Base-by-base conservation (phyloP, 37 sponge, comb jelly and placozoan genomes). In the Aplysina aerophoba region DNA sequence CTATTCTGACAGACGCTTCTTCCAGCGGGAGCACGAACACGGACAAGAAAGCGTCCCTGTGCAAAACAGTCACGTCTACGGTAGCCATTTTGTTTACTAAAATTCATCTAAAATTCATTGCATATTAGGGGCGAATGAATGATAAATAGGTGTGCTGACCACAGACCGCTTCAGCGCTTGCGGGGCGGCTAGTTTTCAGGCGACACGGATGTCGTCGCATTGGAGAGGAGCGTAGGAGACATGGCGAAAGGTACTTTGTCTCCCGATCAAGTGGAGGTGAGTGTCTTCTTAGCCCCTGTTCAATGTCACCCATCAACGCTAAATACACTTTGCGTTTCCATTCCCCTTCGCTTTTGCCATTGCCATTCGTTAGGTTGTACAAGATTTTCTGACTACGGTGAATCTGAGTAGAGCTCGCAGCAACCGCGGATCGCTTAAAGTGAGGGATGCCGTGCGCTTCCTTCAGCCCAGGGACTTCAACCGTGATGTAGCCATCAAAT, bases 301-400 rank as follows among this genome's bases (percentile, higher is more conserved):
- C 11, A 6, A 27, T 13, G n/a, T 11, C 63, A 14, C n/a, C 25
- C 11, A 11, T 11, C 27, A 13, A 11, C 27, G 63, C 4, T 4
- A 15, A 17, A 15, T 57, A 62, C 63, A 11, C 63, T 62, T 62
- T 27, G 4, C 11, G 27, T 4, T 25, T 62, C 27, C 12, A 14
- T 62, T 62, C 11, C 31, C 73, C 6, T 71, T 20, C 12, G 33
- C 28, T 12, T 21, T 5, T 33, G 36, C 73, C 20, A 19, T 71
- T 33, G 21, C 3, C 73, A 8, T 5, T 5, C 12, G n/a, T 24
- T 36, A 75, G 78, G 24, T 75, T 41, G 78, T 75, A 19, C 39
- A 15, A 0, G 78, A 75, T 14, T 75, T 75, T 41, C 25, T 75
- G 78, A 75, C 78, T 1, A 75, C 78, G 44, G 78, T 75, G n/a